These are phyloP conservation scores for Oryzias sinensis DNA, from an alignment of 2,797 vertebrate genomes.

Conservation along the genomic window DNA sequence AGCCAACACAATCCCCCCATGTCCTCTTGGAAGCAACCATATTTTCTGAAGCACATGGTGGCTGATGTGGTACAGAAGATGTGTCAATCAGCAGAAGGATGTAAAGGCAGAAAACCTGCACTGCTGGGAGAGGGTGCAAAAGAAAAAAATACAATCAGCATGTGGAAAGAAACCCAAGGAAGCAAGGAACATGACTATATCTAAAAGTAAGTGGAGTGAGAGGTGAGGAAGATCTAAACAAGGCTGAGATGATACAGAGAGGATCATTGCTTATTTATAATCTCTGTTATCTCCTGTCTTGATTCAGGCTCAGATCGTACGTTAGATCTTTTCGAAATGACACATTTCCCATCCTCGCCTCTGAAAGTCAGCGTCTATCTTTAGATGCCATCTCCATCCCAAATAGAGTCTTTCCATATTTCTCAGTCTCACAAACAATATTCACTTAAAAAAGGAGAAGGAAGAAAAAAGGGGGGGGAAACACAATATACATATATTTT, in stretches of 20 bases:
- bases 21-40: constrained; percentile 21
- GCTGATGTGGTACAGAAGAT: constrained; percentile 4
- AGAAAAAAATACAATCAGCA: constrained; percentile 7
- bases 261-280: constrained; percentile 71
- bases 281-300: constrained; percentile 54
- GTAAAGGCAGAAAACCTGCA: not conserved
- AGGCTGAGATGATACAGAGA: constrained; percentile 26
- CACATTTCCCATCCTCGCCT: constrained; percentile 36
- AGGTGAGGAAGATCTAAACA: constrained; percentile 29
- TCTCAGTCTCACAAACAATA: constrained; percentile 5
- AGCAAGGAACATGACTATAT: constrained; percentile 23
- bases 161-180: constrained; percentile 9
- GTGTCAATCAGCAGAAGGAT: constrained; percentile 10
- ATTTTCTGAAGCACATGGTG: constrained; percentile 43
- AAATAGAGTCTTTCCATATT: constrained; percentile 33
- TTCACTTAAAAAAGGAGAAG: no score
- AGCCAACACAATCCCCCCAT: constrained; percentile 14
- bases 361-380: constrained; percentile 60
- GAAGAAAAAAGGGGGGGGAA: no score
- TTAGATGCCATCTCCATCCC: constrained; percentile 60
- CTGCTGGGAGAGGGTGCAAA: no score
- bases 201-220: constrained; percentile 35
- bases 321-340: constrained; percentile 56
- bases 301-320: constrained; percentile 59
- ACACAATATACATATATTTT: constrained; percentile 28